Base-by-base conservation (phyloP, 2,797 vertebrate species). In the Syndactyla subalaris region DNA sequence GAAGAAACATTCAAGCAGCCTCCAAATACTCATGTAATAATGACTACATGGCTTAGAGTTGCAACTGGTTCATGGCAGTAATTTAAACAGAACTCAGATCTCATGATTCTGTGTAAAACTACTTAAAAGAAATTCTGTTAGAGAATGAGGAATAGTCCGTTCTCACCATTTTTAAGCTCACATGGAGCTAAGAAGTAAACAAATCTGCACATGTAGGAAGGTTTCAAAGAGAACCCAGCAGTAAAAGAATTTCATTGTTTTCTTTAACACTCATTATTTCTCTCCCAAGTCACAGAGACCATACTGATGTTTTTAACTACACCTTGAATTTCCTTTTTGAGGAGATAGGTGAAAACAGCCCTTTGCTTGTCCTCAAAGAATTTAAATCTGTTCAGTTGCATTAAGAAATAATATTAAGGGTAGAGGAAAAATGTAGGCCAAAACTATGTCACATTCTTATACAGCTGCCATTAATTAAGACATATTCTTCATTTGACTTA, bases 381-480 rank as follows among this genome's bases (percentile, higher is more conserved):
- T 72, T 84, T 77, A 26, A 74, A 36, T 57, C 27, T n/a, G n/a
- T 16, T 74, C 57, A 62, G 36, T 66, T 77, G 74, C 4, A 72
- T 41, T 76, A 66, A 71, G 57, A 88, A 78, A 58, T 46, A 85
- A 55, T 20, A 82, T 17, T 71, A 79, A 74, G 24, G 20, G 11
- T 39, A 80, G 58, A 81, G 22, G 61, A 19, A 86, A 92, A 80
- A 58, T 23, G 30, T 54, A 85, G 52, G 68, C n/a, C 62, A 81
- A 92, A 91, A 68, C 18, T 39, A 66, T n/a, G 38, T n/a, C 51
- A 70, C 34, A 41, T 72, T 80, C 55, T 82, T 63, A 66, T 85
- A 72, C 1, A 88, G 58, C 77, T 84, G 91, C 88, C 18, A 78
- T 10, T 81, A 93, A 93, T 91, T 92, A 75, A 88, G 26, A 88